These are phyloP conservation scores for Sebastolobus altivelis DNA, from an alignment of 2,797 vertebrate species.

Conservation along the genomic window DNA sequence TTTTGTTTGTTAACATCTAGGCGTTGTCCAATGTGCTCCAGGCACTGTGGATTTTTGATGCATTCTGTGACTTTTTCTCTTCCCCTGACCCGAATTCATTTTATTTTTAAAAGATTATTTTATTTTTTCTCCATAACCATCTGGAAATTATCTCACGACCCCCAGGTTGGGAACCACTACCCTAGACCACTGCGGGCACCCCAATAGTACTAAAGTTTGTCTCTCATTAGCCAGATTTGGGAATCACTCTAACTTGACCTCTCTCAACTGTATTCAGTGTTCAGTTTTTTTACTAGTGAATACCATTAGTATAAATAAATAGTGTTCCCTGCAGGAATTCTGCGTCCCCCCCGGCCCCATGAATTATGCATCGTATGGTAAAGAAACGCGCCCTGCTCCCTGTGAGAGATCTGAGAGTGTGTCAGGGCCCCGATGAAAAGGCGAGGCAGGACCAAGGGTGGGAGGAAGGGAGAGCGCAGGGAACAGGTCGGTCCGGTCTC, in stretches of 20 bases:
- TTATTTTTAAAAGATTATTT: too few species aligned
- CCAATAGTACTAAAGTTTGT: background rate
- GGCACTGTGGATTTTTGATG: accelerated
- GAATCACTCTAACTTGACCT: background rate
- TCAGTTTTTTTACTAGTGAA: background rate
- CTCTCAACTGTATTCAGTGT: background rate
- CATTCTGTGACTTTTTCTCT: too few species aligned
- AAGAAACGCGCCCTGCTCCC: constrained; percentile 7
- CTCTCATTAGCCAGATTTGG: background rate
- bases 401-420: constrained; percentile 4
- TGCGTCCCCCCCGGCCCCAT: background rate
- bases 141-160: too few species aligned
- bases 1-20: too few species aligned
- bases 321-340: background rate
- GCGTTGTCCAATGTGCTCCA: too few species aligned
- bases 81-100: too few species aligned
- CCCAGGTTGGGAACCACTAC: too few species aligned
- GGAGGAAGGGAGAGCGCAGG: constrained; percentile 26
- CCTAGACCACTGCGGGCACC: accelerated
- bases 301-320: background rate
- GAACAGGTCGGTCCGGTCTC: constrained; percentile 84
- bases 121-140: too few species aligned
- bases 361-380: background rate
- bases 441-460: constrained; percentile 37
- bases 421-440: constrained; percentile 41